Base-by-base conservation (phyloP, 2,797 vertebrate genomes). In the Mergus octosetaceus region DNA sequence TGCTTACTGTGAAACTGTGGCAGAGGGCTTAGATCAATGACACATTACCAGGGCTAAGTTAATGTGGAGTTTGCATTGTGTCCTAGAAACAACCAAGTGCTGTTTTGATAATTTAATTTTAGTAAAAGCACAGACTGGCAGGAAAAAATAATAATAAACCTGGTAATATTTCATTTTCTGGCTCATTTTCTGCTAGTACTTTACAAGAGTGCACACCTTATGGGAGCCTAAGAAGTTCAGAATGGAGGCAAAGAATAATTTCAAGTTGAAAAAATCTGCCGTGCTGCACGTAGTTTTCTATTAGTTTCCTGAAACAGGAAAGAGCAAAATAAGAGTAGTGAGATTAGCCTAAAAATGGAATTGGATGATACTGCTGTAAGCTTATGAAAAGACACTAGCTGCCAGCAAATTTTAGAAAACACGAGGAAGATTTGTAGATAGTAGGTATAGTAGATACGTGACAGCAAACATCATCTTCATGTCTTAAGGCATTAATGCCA, bases 41-140 rank as follows among this genome's bases (percentile, higher is more conserved):
- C 75, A 87, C 64, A 27, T 68, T 43, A 94, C 32, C 43, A 74
- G 49, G 39, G 65, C 18, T 54, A 69, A 85, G 72, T 71, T 41
- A 83, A 15, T 18, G 16, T 30, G 28, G 20, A 65, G 66, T 54
- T 87, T 45, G 64, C 25, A 36, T 36, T 51, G 38, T 39, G 53
- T 77, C 75, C 86, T 58, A 57, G 79, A 87, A 92, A 85, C 38
- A 86, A 71, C 54, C 43, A 12, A 38, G 24, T 74, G 61, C 41
- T 75, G 62, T 32, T 88, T 81, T 92, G 57, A 49, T 89, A 92
- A 79, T 92, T 87, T 87, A 85, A 89, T 89, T 77, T 78, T 30
- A 86, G 45, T 66, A 66, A 84, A 93, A 94, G 47, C 34, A 78
- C 19, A 73, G 64, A 57, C 49, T 36, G 54, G 68, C 22, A 62